Conservation (phyloP, 2,113 vertebrate genomes). For the Diadophis punctatus region DNA sequence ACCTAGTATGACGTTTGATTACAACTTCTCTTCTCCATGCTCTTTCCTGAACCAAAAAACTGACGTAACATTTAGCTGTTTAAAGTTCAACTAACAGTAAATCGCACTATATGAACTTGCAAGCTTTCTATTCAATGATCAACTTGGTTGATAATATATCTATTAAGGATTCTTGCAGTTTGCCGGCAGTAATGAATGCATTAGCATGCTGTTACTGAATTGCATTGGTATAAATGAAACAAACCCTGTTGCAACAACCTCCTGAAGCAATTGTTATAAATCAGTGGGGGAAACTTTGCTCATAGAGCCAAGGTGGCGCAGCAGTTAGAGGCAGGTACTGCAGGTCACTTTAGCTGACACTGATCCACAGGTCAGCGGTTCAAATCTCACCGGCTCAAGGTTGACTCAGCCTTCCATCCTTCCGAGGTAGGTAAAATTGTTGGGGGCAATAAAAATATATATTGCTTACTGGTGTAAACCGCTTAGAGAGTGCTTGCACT, state of each 20-base stretch:
- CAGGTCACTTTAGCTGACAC: too few relatives aligned
- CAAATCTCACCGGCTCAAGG: too few relatives aligned
- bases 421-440: too few relatives aligned
- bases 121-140: not conserved
- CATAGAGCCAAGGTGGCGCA: too few relatives aligned
- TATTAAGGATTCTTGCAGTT: slow-evolving; percentile 22
- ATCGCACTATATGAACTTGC: not conserved
- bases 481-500: too few relatives aligned
- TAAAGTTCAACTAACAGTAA: not conserved
- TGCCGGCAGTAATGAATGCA: slow-evolving; percentile 45
- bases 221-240: slow-evolving; percentile 44
- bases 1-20: not conserved
- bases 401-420: too few relatives aligned
- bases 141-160: slow-evolving; percentile 17
- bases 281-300: slow-evolving; percentile 43
- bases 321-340: too few relatives aligned
- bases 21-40: not conserved
- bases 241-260: slow-evolving; percentile 30
- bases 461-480: too few relatives aligned
- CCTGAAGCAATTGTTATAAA: slow-evolving; percentile 55
- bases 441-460: too few relatives aligned
- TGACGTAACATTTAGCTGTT: not conserved
- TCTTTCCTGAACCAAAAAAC: not conserved
- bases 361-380: too few relatives aligned
- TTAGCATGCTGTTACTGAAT: slow-evolving; percentile 45